phyloP scores from a whole-genome alignment of 2,888 invertebrate genomes.

The Phania funesta region DNA sequence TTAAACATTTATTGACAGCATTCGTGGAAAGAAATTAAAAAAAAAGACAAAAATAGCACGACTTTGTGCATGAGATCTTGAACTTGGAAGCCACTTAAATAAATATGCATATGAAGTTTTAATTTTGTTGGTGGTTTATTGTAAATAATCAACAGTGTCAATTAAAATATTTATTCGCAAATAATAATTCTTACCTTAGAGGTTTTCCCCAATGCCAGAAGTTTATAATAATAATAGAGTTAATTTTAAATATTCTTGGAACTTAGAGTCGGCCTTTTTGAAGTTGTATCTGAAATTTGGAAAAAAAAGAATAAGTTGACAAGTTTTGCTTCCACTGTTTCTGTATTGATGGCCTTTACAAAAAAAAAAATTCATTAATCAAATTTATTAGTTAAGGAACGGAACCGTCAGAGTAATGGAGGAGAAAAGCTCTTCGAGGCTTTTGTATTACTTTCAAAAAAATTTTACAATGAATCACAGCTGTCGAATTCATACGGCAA shows the following conservation, averaged over 20 bases:
- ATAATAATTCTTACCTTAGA: neutral
- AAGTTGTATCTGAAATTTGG: no score
- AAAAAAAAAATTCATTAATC: no score
- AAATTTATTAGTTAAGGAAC: no score
- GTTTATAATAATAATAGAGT: neutral
- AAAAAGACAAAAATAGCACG: constrained; percentile 10
- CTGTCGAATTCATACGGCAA: no score
- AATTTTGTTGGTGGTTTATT: neutral
- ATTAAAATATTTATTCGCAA: constrained; percentile 22
- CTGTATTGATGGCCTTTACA: no score
- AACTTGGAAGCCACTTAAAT: constrained; percentile 38
- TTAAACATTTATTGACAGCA: neutral
- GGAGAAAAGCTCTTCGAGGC: no score
- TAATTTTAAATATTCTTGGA: neutral
- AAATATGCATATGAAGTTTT: neutral
- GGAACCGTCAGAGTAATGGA: no score
- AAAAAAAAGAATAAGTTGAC: no score
- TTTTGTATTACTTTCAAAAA: no score
- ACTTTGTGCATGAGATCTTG: constrained; percentile 25
- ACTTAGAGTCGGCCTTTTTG: no score
- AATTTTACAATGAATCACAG: no score
- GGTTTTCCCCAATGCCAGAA: constrained; percentile 4
- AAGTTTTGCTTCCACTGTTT: no score
- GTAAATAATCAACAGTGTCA: constrained; percentile 1
- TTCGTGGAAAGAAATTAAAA: constrained; percentile 8